Evolutionary conservation across 2,888 invertebrate genomes (phyloP).

Genomic region (Ochropacha duplaris): DNA sequence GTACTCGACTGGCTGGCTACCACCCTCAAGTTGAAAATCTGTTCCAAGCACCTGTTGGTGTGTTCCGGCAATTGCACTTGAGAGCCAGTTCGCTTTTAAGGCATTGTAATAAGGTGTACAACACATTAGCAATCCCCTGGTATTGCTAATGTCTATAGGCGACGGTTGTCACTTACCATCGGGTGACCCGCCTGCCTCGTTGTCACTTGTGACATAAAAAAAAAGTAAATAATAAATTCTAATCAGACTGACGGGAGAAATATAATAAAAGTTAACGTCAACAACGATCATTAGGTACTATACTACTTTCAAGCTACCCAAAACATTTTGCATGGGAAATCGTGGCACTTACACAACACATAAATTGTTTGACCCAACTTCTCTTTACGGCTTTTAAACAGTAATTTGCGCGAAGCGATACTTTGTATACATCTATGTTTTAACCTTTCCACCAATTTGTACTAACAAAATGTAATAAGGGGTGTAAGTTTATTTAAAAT

Average conservation of each 20-base stretch:
- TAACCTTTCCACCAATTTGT: conserved; percentile 24
- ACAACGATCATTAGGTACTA: neutral
- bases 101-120: no score
- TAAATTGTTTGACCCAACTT: conserved; percentile 44
- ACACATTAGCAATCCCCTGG: no score
- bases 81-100: no score
- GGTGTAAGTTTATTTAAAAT: neutral
- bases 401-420: conserved; percentile 40
- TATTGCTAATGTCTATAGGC: no score
- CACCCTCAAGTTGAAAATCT: no score
- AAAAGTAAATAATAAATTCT: no score
- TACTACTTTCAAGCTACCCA: conserved; percentile 21
- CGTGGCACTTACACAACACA: conserved; percentile 34
- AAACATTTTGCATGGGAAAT: conserved; percentile 45
- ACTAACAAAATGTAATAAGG: neutral
- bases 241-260: conserved; percentile 22
- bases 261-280: conserved; percentile 20
- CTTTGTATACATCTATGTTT: conserved; percentile 25
- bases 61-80: no score
- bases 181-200: no score
- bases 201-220: no score
- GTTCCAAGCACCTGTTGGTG: no score
- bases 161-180: no score
- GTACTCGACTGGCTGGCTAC: no score
- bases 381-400: conserved; percentile 45